Conservation (phyloP, 1,140 invertebrate genomes). For the Camponotus vicinus region DNA sequence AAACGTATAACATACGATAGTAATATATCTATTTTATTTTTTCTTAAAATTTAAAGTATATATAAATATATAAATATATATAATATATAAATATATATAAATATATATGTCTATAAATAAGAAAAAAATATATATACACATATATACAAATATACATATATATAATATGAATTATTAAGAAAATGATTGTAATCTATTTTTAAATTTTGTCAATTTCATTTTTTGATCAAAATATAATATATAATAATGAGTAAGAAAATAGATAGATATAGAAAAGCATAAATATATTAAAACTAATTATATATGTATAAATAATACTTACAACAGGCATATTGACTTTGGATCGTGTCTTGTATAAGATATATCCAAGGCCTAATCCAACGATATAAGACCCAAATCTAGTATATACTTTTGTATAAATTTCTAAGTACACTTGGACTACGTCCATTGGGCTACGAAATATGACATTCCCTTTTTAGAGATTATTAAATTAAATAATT, state of each 20-base stretch:
- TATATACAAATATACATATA: not conserved
- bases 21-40: not conserved
- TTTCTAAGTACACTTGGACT: conserved; percentile 75
- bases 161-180: not conserved
- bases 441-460: conserved; percentile 69
- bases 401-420: conserved; percentile 80
- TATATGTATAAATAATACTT: conserved; percentile 59
- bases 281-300: not conserved
- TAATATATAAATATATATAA: not conserved
- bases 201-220: not conserved
- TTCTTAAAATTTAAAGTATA: not conserved
- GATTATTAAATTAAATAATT: not conserved
- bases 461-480: not conserved
- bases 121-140: too few relatives aligned
- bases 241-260: not conserved
- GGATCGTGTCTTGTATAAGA: conserved; percentile 72
- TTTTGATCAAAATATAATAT: too few relatives aligned
- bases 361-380: conserved; percentile 82
- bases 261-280: not conserved
- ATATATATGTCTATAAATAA: not conserved
- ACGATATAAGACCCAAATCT: conserved; percentile 83
- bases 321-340: conserved; percentile 75
- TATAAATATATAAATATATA: not conserved
- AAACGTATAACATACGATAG: not conserved
- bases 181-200: not conserved